Percentiles rank a stretch among this genome's conserved stretches.
Conservation (phyloP, 2,797 vertebrate genomes). For the Synaphobranchus kaupii region DNA sequence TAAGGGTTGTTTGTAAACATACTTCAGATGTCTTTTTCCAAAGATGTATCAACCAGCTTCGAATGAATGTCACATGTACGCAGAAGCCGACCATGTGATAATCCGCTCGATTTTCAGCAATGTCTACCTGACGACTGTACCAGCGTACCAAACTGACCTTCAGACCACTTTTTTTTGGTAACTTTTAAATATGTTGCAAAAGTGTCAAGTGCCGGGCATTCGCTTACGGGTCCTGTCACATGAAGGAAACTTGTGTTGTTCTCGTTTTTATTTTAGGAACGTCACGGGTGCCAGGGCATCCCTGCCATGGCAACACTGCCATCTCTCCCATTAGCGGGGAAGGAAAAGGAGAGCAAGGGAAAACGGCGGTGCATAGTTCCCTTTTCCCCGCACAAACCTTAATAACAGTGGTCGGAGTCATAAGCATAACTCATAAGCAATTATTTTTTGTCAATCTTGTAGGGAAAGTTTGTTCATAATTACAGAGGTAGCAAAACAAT, state of each 20-base stretch:
- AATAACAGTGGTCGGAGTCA: conserved; percentile 53
- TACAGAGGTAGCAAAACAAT: conserved; percentile 53
- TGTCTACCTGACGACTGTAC: not conserved
- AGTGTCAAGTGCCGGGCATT: not conserved
- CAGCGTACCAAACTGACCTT: not conserved
- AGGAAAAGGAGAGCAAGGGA: not conserved
- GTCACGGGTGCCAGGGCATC: conserved; percentile 8
- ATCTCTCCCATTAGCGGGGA: conserved; percentile 29
- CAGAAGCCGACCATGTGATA: not conserved
- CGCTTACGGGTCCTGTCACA: not conserved
- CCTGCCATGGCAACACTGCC: not conserved
- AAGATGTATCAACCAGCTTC: not conserved
- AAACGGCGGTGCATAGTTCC: conserved; percentile 24
- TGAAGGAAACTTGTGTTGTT: conserved; percentile 15
- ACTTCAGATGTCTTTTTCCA: not conserved
- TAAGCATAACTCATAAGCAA: conserved; percentile 47
- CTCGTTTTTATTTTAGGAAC: conserved; percentile 28
- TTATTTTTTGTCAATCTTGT: conserved; percentile 47
- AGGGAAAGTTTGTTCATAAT: conserved; percentile 53
- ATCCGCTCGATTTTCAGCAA: not conserved
- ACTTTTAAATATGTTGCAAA: not conserved
- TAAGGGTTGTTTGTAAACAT: not conserved
- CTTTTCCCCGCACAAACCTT: conserved; percentile 20
- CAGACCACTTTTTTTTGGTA: not conserved
- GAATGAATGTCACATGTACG: not conserved